Evolutionary conservation across 2,797 vertebrate species (phyloP).

Genomic region (Characodon lateralis): DNA sequence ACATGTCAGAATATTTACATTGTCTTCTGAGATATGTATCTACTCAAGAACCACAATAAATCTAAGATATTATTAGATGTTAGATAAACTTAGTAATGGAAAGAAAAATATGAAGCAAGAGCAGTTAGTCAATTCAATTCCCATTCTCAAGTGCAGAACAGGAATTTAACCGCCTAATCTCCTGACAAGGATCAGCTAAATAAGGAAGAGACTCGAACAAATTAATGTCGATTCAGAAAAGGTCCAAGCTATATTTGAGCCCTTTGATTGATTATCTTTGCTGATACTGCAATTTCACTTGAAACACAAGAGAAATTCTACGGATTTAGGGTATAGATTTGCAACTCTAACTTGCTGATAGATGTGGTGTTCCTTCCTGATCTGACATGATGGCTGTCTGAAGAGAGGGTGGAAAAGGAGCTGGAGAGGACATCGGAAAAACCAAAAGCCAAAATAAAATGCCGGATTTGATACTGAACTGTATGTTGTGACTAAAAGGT

Average conservation of each 20-base stretch:
- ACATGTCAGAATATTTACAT: constrained; percentile 59
- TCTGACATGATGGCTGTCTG: constrained; percentile 34
- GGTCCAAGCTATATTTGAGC: constrained; percentile 66
- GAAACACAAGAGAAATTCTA: constrained; percentile 72
- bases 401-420: constrained; percentile 20
- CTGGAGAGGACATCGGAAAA: constrained; percentile 25
- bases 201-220: constrained; percentile 57
- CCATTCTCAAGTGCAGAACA: constrained; percentile 38
- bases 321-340: constrained; percentile 67
- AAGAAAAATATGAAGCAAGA: constrained; percentile 40
- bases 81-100: constrained; percentile 40
- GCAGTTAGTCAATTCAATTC: constrained; percentile 42
- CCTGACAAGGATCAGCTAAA: constrained; percentile 52
- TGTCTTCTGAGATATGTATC: constrained; percentile 61
- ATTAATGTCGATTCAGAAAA: constrained; percentile 76
- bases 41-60: constrained; percentile 43
- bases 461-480: constrained; percentile 26
- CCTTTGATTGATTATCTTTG: constrained; percentile 75
- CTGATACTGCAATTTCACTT: constrained; percentile 63
- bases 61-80: constrained; percentile 27
- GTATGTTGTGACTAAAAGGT: constrained; percentile 49
- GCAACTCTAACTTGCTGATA: constrained; percentile 64
- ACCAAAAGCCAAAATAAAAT: constrained; percentile 26
- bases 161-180: constrained; percentile 76
- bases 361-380: constrained; percentile 54